phyloP scores from a whole-genome alignment of 1,140 invertebrate species.

The Dolichoris vasculosae region DNA sequence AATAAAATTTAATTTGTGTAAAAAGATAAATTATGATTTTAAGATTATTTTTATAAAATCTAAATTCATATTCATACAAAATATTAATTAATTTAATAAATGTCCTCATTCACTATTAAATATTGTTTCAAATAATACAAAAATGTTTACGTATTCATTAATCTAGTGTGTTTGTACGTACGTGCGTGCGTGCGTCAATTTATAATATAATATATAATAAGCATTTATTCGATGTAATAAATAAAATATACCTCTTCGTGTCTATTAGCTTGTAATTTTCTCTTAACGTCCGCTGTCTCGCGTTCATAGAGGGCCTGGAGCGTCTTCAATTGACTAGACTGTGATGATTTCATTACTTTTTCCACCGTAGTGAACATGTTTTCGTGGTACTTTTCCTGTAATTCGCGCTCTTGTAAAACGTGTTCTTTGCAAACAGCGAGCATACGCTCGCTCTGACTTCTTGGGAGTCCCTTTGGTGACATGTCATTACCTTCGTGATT shows the following conservation, averaged over 20 bases:
- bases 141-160: too few relatives aligned
- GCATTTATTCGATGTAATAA: background rate
- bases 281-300: conserved; percentile 89
- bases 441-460: conserved; percentile 81
- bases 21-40: too few relatives aligned
- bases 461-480: conserved; percentile 69
- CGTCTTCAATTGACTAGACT: conserved; percentile 85
- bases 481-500: conserved; percentile 70
- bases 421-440: conserved; percentile 82
- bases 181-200: too few relatives aligned
- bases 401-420: conserved; percentile 83
- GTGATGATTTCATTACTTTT: conserved; percentile 86
- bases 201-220: too few relatives aligned
- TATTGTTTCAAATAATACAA: too few relatives aligned
- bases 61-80: too few relatives aligned
- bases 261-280: conserved; percentile 85
- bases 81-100: too few relatives aligned
- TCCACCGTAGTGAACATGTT: conserved; percentile 83
- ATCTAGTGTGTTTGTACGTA: too few relatives aligned
- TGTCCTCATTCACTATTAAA: too few relatives aligned
- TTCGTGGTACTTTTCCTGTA: conserved; percentile 90
- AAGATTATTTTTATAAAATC: too few relatives aligned
- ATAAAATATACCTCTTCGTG: conserved; percentile 83
- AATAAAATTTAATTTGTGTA: too few relatives aligned
- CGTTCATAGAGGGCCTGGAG: conserved; percentile 80